phyloP scores from a whole-genome alignment of 2,797 vertebrate species.

The Darevskia nairensis region DNA sequence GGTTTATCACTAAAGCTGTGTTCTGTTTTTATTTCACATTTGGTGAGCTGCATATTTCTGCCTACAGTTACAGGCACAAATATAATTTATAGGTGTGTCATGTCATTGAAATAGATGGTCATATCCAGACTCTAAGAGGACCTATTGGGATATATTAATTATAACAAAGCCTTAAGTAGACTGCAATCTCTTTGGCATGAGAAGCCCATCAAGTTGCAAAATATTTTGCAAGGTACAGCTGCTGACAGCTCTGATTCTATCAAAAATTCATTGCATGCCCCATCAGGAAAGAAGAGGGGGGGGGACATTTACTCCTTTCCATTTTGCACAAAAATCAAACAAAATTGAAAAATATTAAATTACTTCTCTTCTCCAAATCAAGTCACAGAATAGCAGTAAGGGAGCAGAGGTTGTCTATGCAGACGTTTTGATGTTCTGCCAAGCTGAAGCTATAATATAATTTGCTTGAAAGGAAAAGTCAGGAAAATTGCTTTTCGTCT shows the following conservation, averaged over 20 bases:
- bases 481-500: slow-evolving; percentile 43
- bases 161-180: slow-evolving; percentile 1
- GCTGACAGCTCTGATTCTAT: slow-evolving; percentile 51
- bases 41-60: not conserved
- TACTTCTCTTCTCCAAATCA: slow-evolving; percentile 50
- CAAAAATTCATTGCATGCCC: slow-evolving; percentile 23
- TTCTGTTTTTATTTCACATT: not conserved
- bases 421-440: slow-evolving; percentile 43
- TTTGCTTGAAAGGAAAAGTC: slow-evolving; percentile 46
- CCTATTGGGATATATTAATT: not conserved
- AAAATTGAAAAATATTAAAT: slow-evolving; percentile 67
- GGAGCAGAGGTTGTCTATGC: slow-evolving; percentile 40
- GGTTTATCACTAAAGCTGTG: not conserved
- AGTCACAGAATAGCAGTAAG: slow-evolving; percentile 41
- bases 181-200: not conserved
- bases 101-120: not conserved
- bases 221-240: slow-evolving; percentile 26
- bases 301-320: slow-evolving; percentile 57
- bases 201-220: slow-evolving; percentile 23
- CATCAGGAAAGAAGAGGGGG: not conserved
- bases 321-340: slow-evolving; percentile 59
- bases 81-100: not conserved
- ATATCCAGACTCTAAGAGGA: not conserved
- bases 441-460: slow-evolving; percentile 50
- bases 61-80: not conserved